phyloP scores from a whole-genome alignment of 2,888 invertebrate genomes.

The Phengaris alcon region DNA sequence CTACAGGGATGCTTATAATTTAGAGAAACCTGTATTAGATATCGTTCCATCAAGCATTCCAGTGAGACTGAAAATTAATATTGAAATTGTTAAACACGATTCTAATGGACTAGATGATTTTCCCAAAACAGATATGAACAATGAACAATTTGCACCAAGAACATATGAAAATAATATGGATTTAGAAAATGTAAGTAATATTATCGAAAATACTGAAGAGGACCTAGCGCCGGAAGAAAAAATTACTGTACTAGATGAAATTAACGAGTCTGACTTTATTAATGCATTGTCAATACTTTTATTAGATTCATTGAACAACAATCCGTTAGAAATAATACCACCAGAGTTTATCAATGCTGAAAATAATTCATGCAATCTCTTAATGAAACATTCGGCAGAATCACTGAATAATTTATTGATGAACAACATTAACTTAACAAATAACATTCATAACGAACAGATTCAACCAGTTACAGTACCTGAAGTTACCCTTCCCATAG shows the following conservation, averaged over 20 bases:
- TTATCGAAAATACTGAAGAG: conserved; percentile 18
- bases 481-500: not conserved
- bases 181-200: not conserved
- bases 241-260: conserved; percentile 30
- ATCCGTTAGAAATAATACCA: conserved; percentile 26
- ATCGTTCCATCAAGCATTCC: conserved; percentile 23
- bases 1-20: conserved; percentile 23
- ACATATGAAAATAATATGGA: not conserved
- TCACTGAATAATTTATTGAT: not conserved
- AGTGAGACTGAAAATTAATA: conserved; percentile 30
- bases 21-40: conserved; percentile 29
- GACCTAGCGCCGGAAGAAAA: conserved; percentile 24
- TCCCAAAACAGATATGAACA: not conserved
- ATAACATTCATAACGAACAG: not conserved
- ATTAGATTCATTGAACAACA: conserved; percentile 29
- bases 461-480: not conserved
- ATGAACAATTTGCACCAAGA: conserved; percentile 1
- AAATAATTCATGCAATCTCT: conserved; percentile 4
- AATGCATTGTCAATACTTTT: conserved; percentile 29
- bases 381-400: not conserved
- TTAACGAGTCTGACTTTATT: conserved; percentile 31
- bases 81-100: conserved; percentile 29
- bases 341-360: conserved; percentile 14
- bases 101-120: not conserved
- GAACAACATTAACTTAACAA: not conserved